Conservation (phyloP, 2,113 vertebrate species). For the Bambusicola thoracicus region DNA sequence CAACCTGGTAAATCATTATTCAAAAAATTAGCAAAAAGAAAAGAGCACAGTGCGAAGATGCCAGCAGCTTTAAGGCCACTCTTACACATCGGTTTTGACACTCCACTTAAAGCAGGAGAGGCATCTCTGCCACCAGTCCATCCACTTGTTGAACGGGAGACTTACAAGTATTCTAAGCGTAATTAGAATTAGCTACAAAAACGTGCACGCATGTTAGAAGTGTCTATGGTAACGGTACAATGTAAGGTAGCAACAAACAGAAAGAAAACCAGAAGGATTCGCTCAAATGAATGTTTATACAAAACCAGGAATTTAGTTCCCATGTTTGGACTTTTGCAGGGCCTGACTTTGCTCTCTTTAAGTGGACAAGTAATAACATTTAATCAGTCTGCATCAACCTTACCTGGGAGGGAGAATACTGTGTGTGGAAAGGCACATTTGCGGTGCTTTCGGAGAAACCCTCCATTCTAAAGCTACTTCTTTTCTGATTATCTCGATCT, state of each 20-base stretch:
- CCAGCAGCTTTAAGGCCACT: not conserved
- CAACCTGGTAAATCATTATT: not conserved
- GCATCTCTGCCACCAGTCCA: not conserved
- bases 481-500: not conserved
- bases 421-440: not conserved
- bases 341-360: accelerated
- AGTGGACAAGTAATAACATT: not conserved
- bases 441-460: not conserved
- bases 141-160: not conserved
- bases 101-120: not conserved
- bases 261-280: not conserved
- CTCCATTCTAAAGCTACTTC: not conserved
- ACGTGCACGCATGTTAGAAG: not conserved
- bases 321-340: not conserved
- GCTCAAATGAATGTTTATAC: not conserved
- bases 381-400: not conserved
- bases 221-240: not conserved
- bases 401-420: slow-evolving; percentile 18
- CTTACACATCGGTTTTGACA: not conserved
- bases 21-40: not conserved
- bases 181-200: not conserved
- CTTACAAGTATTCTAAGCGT: not conserved
- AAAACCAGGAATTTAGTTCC: not conserved
- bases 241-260: not conserved
- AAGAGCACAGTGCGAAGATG: not conserved